A percentile compares a stretch with the other conserved stretches of the same genome.
These are phyloP conservation scores for Dendroctonus valens DNA, from an alignment of 1,140 invertebrate species.

Conservation along the genomic window DNA sequence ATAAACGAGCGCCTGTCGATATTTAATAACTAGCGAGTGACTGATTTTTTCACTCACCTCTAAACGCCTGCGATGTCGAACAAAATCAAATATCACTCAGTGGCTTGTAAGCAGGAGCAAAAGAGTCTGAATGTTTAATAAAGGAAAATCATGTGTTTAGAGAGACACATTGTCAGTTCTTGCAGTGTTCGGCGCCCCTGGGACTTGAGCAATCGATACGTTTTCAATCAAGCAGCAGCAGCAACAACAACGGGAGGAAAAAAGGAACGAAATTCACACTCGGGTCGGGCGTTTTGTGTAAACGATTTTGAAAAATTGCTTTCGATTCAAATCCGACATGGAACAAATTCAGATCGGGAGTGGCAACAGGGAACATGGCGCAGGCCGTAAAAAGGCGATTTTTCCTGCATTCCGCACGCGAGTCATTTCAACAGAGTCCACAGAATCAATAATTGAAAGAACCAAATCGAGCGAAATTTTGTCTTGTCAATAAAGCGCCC, in stretches of 20 bases:
- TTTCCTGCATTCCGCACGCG: no score
- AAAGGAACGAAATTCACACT: conserved; percentile 11
- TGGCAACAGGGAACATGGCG: not conserved
- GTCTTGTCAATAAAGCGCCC: no score
- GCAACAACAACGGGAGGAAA: not conserved
- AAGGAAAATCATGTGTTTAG: not conserved
- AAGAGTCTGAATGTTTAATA: not conserved
- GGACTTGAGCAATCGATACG: conserved; percentile 6
- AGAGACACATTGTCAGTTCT: not conserved
- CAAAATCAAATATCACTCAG: not conserved
- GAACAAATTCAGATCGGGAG: not conserved
- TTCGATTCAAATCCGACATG: conserved; percentile 1
- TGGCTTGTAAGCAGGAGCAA: not conserved
- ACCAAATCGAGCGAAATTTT: no score
- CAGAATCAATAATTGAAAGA: no score
- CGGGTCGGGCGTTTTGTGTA: conserved; percentile 6
- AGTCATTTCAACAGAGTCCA: no score
- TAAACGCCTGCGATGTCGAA: not conserved
- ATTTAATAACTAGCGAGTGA: not conserved
- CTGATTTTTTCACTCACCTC: not conserved
- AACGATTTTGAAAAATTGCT: conserved; percentile 11
- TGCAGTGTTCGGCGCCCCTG: conserved; percentile 5
- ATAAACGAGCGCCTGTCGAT: not conserved
- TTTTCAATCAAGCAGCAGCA: conserved; percentile 3
- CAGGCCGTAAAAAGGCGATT: no score